Evolutionary conservation across 2,888 invertebrate species (phyloP), one percentile per base, ranked within the genome.

Genomic region (Petrolisthes cinctipes): DNA sequence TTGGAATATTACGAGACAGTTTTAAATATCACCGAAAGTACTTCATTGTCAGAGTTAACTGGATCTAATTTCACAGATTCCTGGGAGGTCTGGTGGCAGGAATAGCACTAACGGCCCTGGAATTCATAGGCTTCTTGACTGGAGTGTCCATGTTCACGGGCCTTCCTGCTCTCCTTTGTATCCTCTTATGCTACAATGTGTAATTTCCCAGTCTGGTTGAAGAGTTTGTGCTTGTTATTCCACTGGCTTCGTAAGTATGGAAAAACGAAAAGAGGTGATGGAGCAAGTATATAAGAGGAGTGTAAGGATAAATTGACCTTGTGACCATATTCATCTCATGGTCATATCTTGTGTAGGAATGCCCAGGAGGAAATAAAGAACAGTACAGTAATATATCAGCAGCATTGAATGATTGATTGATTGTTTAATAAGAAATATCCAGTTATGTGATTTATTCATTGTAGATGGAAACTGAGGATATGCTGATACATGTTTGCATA

Each of bases 101-200:
- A 11, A 61, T 88, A 51, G 87, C 84, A 56, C 75, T 88, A 61
- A 75, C 66, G 4, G 78, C 81, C 90, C 92, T 95, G 92, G 96
- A 96, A 93, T 92, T 95, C 92, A 92, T 95, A 90, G 95, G 95
- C 90, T 96, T 96, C 93, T 93, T 96, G 91, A 94, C 94, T 83
- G 96, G 96, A 91, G 93, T 96, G 91, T 95, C 96, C 82, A 96
- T 96, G 95, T 96, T 96, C 93, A 94, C 95, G 92, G 84, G 87
- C 6, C 71, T 87, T 14, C 53, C 84, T 5, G 80, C 87, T 11
- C 83, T 87, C n/a, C 71, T 87, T 54, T 87, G 87, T 87, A 87
- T 87, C 87, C 87, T 87, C 84, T 86, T 53, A 14, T 76, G 61
- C 20, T 37, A 37, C 2, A 37, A 37, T 37, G 37, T 37, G 37